phyloP scores from a whole-genome alignment of 92 coral and sea anemone genomes.

The Scolanthus callimorphus region DNA sequence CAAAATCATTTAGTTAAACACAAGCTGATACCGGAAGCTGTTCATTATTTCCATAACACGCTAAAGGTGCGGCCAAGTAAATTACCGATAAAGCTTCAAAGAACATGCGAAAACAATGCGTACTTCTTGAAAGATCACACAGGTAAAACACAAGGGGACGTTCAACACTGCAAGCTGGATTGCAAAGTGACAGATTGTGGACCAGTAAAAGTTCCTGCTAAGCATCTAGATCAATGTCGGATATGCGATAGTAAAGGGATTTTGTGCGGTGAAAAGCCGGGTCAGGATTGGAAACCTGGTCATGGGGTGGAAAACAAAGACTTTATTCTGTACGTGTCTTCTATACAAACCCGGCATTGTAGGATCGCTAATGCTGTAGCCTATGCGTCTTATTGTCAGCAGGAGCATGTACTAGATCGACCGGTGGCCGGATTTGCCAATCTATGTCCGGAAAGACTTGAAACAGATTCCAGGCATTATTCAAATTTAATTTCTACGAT shows the following conservation, averaged over 20 bases:
- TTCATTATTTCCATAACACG: constrained; percentile 78
- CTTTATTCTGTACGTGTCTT: constrained; percentile 90
- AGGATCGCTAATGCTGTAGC: constrained; percentile 88
- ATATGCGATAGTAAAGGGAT: constrained; percentile 76
- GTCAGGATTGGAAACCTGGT: constrained; percentile 57
- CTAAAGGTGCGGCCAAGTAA: constrained; percentile 75
- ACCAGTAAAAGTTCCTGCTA: constrained; percentile 76
- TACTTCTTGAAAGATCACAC: constrained; percentile 72
- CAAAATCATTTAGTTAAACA: constrained; percentile 57
- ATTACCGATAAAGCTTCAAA: constrained; percentile 68
- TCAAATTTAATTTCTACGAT: constrained; percentile 84
- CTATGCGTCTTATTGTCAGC: constrained; percentile 97
- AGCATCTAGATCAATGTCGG: constrained; percentile 89
- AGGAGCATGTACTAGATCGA: constrained; percentile 86
- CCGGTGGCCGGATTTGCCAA: constrained; percentile 99
- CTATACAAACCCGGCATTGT: constrained; percentile 87
- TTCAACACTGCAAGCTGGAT: constrained; percentile 82
- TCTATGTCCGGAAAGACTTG: constrained; percentile 88
- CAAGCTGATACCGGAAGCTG: constrained; percentile 89
- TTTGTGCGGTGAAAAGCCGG: constrained; percentile 61
- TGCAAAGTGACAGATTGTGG: constrained; percentile 92
- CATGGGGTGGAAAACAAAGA: constrained; percentile 78
- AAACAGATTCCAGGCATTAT: constrained; percentile 80
- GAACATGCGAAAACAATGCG: constrained; percentile 86
- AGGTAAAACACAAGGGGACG: constrained; percentile 61